These are phyloP conservation scores for Myopa tessellatipennis DNA, from an alignment of 2,888 invertebrate genomes.

Conservation along the genomic window DNA sequence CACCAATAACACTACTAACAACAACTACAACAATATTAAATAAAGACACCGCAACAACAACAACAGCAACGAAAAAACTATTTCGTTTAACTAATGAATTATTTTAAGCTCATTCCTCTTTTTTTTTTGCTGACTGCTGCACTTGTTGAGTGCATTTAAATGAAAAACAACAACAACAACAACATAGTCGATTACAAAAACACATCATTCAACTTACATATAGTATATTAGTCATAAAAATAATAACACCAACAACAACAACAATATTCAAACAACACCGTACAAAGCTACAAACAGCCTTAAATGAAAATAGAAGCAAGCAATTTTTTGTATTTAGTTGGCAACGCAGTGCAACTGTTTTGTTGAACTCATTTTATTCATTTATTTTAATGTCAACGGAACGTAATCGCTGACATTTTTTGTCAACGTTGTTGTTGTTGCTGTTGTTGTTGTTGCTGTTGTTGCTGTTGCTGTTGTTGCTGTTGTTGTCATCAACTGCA, in stretches of 20 bases:
- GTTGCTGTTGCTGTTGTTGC: background rate
- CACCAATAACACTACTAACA: background rate
- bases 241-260: conserved; percentile 5
- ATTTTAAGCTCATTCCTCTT: background rate
- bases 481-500: background rate
- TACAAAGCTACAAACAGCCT: background rate
- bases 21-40: background rate
- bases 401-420: conserved; percentile 9
- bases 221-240: background rate
- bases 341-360: conserved; percentile 18
- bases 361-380: conserved; percentile 10
- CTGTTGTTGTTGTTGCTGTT: background rate
- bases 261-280: background rate
- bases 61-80: background rate
- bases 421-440: background rate
- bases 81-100: conserved; percentile 13
- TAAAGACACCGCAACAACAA: too few species aligned
- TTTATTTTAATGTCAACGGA: conserved; percentile 17
- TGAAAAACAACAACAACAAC: background rate
- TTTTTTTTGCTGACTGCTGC: background rate
- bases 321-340: conserved; percentile 1
- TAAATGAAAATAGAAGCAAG: background rate
- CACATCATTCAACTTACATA: background rate
- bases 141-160: conserved; percentile 11
- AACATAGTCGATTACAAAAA: too few species aligned